Percentiles rank a stretch among this genome's conserved stretches.
Evolutionary conservation across 2,888 invertebrate species (phyloP).

Genomic region (Tenthredo distinguenda): DNA sequence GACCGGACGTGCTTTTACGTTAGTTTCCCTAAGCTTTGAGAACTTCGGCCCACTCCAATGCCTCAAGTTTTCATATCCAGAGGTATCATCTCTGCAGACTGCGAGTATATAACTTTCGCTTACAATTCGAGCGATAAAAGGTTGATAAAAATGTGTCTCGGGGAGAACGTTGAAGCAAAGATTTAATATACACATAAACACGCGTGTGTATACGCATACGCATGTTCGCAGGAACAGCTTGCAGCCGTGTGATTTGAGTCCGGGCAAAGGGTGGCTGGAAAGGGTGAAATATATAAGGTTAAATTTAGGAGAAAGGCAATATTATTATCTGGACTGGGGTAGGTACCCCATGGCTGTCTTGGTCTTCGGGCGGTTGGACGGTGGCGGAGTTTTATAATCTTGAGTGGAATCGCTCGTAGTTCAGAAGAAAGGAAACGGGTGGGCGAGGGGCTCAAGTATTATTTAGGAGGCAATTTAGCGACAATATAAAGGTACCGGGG

Average conservation of each 20-base stretch:
- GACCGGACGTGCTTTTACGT: background rate
- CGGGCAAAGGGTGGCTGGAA: background rate
- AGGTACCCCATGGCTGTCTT: background rate
- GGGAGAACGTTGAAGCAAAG: background rate
- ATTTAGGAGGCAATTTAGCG: slow-evolving; percentile 63
- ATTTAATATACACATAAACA: slow-evolving; percentile 16
- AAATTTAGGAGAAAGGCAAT: slow-evolving; percentile 31
- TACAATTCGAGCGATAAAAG: slow-evolving; percentile 34
- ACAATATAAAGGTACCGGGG: slow-evolving; percentile 58
- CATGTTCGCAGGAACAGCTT: slow-evolving; percentile 23
- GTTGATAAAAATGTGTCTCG: background rate
- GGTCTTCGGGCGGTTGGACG: slow-evolving; percentile 1
- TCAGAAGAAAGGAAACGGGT: slow-evolving; percentile 23
- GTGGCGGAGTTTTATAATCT: slow-evolving; percentile 38
- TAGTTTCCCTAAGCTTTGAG: background rate
- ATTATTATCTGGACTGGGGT: slow-evolving; percentile 34
- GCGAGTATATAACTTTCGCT: background rate
- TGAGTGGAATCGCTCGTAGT: slow-evolving; percentile 42
- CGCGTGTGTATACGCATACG: background rate
- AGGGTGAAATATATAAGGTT: slow-evolving; percentile 31
- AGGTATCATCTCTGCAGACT: background rate
- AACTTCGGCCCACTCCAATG: background rate
- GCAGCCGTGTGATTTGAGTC: slow-evolving; percentile 22
- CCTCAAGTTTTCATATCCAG: background rate
- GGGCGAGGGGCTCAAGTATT: slow-evolving; percentile 57